Base-by-base conservation (phyloP, 2,113 vertebrate species). In the Daboia siamensis region DNA sequence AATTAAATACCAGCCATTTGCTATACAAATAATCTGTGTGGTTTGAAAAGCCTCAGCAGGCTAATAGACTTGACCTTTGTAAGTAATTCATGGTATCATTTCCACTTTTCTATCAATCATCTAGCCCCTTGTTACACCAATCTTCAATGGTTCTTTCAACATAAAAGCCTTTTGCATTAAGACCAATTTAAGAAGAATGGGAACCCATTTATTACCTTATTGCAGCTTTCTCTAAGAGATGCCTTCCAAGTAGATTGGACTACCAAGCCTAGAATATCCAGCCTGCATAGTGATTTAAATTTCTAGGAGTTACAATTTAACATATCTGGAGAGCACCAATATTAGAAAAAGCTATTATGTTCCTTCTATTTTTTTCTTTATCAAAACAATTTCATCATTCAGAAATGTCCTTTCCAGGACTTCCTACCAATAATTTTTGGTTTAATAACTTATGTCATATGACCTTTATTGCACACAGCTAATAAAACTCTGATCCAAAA, bases 71-170 rank as follows among this genome's bases (percentile, higher is more conserved):
- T 91, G 69, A 89, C 90, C 69, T 93, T 93, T 44, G 52, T 86
- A 93, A 90, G 74, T 86, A 93, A 93, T 91, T 93, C 74, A 86
- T 86, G 87, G 48, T 90, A 91, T 93, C 56, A 90, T 93, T 93
- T 90, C 64, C 90, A 46, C n/a, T 87, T 26, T 59, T 39, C 90
- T 54, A 69, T 59, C 88, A 89, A 69, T 55, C 85, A 84, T 33
- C 90, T 3, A 51, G 74, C 91, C 91, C 54, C 90, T 93, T 89
- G 33, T 86, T 80, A 24, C 7, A 69, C 17, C 48, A 21, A 1
- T 24, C 15, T 90, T 88, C 69, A 56, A 52, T 24, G 59, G 52
- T 44, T 64, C 24, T 69, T 84, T 94, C 61, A 59, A 54, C 57
- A 51, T 15, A 1, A 23, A 92, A 26, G 59, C 84, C 89, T 86